phyloP scores from a whole-genome alignment of 2,113 vertebrate species.

The Gasterosteus aculeatus region DNA sequence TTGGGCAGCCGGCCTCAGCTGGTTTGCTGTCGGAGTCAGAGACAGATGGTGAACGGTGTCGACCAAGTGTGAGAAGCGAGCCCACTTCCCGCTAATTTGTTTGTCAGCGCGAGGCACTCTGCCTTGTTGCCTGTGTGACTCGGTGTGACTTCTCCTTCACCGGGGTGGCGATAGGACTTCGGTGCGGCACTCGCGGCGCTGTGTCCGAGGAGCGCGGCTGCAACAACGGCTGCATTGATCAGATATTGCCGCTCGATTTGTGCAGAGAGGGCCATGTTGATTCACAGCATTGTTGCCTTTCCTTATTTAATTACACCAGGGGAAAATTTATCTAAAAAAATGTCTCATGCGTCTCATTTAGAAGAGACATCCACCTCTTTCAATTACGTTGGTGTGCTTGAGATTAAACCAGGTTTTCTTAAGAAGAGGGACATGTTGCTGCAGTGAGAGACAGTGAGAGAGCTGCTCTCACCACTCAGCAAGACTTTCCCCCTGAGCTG shows the following conservation, averaged over 20 bases:
- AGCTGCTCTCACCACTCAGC: constrained; percentile 25
- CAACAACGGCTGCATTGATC: constrained; percentile 48
- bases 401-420: constrained; percentile 59
- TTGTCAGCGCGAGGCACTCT: neutral
- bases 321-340: constrained; percentile 35
- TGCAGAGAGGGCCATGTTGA: constrained; percentile 17
- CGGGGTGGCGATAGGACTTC: constrained; percentile 3
- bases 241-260: constrained; percentile 53
- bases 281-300: constrained; percentile 21
- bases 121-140: constrained; percentile 14
- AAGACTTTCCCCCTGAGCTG: constrained; percentile 5
- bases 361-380: constrained; percentile 39
- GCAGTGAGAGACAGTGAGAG: constrained; percentile 26
- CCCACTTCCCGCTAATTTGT: constrained; percentile 45
- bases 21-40: constrained; percentile 34
- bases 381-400: constrained; percentile 45
- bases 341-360: constrained; percentile 51
- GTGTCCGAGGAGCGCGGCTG: neutral
- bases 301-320: constrained; percentile 40
- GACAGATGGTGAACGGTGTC: constrained; percentile 12
- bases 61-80: constrained; percentile 39
- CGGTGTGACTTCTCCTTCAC: constrained; percentile 8
- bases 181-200: constrained; percentile 25
- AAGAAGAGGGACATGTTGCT: constrained; percentile 50
- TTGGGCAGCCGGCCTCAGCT: neutral